A percentile compares a stretch with the other conserved stretches of the same genome.
These are phyloP conservation scores for Nipponia nippon DNA, from an alignment of 2,113 vertebrate species.

Conservation along the genomic window DNA sequence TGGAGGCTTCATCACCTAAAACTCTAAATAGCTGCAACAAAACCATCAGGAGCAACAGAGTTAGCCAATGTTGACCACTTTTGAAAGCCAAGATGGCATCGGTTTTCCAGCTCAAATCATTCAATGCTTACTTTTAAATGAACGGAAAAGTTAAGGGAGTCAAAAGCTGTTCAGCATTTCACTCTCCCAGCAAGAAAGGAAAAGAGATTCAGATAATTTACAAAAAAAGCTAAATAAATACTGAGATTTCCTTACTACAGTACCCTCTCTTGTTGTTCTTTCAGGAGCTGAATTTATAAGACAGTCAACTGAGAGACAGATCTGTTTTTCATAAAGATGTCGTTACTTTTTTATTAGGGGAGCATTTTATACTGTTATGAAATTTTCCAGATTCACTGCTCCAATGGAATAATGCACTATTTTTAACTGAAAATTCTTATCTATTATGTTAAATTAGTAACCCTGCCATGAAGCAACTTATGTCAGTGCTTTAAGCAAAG, in stretches of 20 bases:
- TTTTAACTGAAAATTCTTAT: background rate
- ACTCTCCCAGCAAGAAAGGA: background rate
- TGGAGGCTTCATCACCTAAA: background rate
- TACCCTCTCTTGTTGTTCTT: background rate
- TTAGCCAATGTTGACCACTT: background rate
- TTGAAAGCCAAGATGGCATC: background rate
- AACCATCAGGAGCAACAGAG: background rate
- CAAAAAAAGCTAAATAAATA: background rate
- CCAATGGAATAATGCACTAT: background rate
- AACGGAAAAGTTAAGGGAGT: background rate
- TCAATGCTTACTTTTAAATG: background rate
- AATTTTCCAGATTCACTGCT: background rate
- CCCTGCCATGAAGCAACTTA: background rate
- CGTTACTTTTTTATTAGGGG: background rate
- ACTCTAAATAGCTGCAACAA: background rate
- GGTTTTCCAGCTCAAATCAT: background rate
- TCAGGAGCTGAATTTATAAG: background rate
- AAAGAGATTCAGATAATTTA: background rate
- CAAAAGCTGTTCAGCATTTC: background rate
- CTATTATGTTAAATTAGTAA: background rate
- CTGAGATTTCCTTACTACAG: background rate
- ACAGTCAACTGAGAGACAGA: background rate
- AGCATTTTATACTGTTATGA: background rate
- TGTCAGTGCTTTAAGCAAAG: background rate
- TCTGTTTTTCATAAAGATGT: background rate